Evolutionary conservation across 1,140 invertebrate genomes (phyloP).

Genomic region (Formica exsecta): DNA sequence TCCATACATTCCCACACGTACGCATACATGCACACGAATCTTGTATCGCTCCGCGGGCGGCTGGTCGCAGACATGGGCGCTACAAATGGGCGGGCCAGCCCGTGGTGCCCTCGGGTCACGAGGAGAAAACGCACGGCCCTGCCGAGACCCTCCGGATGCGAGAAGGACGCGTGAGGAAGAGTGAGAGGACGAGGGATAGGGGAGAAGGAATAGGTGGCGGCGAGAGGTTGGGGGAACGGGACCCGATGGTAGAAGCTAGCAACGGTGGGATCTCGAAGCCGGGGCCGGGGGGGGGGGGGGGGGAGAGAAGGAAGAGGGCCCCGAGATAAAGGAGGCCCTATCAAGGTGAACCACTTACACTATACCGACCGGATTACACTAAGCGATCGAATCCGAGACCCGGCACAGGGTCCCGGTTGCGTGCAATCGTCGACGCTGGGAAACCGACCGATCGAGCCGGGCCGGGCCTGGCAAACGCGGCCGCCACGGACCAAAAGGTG

Average conservation of each 20-base stretch:
- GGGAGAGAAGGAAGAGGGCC: conserved; percentile 23
- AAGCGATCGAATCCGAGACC: conserved; percentile 81
- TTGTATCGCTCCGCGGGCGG: conserved; percentile 80
- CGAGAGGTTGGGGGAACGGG: conserved; percentile 34
- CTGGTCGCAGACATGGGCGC: conserved; percentile 84
- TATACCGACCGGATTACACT: conserved; percentile 85
- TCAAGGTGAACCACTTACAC: conserved; percentile 85
- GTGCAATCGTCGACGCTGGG: conserved; percentile 68
- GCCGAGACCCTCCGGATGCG: conserved; percentile 68
- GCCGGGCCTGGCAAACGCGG: conserved; percentile 54
- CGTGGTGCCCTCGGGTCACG: conserved; percentile 83
- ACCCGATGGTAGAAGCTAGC: conserved; percentile 59
- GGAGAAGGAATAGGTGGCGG: conserved; percentile 43
- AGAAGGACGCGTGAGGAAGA: conserved; percentile 57
- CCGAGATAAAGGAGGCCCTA: conserved; percentile 77
- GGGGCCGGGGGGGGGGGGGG: conserved; percentile 7
- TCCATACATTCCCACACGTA: conserved; percentile 56
- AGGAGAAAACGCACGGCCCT: conserved; percentile 79
- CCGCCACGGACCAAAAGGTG: conserved; percentile 37
- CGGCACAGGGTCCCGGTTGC: conserved; percentile 67
- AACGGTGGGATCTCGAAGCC: conserved; percentile 42
- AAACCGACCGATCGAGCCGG: conserved; percentile 53
- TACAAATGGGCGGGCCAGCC: conserved; percentile 85
- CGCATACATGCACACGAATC: conserved; percentile 66
- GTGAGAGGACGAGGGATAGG: conserved; percentile 58